Evolutionary conservation across 2,113 vertebrate species (phyloP), one percentile per base, ranked within the genome.

Genomic region (Haliaeetus leucogaster): DNA sequence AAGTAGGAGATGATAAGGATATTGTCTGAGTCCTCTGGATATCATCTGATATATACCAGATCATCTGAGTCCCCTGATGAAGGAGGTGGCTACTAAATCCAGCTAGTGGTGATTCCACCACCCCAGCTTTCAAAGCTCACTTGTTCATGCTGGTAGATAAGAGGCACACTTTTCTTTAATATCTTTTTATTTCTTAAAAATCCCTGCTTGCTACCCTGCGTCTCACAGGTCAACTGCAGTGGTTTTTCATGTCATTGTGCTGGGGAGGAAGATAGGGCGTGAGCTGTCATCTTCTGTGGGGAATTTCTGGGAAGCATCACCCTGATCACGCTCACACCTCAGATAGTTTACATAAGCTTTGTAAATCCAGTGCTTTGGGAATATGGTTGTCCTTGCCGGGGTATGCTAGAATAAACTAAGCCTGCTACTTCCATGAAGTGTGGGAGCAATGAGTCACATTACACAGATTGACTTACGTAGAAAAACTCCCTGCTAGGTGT

Each of bases 401-500:
- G 7, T 80, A 21, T 66, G 85, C 74, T 80, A 34, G 87, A 62
- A 94, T 91, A 91, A 94, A 94, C 90, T 30, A 11, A 80, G 87
- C 66, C 48, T 32, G 84, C 90, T 77, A 10, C 92, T 95, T 94
- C 91, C 90, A 90, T 16, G 78, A 92, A 93, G 74, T 36, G 74
- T 93, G 96, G 96, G 96, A 94, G 95, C 93, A 79, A 11, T 97
- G 96, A 97, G 96, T 97, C 96, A 96, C 84, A 3, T 72, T 26
- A 3, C 87, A 71, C 74, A 29, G 87, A 82, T 61, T 71, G 92
- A 36, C 90, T 96, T 93, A 90, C 38, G 67, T 65, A 95, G 81
- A 67, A 95, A 73, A 94, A 58, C 68, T 95, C 95, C 87, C 93
- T 95, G 82, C 87, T 96, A 96, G 96, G 96, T 97, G 96, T 97